Evolutionary conservation across 2,797 vertebrate species (phyloP).

Genomic region (Loriculus beryllinus): DNA sequence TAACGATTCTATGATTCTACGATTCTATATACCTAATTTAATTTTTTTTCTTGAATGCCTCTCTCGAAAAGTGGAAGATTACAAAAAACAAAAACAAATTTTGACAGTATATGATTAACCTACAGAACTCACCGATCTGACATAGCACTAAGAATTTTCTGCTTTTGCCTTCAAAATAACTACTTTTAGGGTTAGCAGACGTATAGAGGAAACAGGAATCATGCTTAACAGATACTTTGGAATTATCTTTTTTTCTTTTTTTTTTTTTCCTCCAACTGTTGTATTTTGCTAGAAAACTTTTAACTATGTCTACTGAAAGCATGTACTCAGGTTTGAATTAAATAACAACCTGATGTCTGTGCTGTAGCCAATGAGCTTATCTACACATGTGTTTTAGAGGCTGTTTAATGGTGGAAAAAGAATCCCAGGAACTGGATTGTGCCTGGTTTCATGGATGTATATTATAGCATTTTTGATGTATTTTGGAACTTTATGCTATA

Average conservation of each 20-base stretch:
- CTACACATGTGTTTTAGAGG: neutral
- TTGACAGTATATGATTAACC: neutral
- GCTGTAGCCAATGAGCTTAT: neutral
- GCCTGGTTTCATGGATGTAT: neutral
- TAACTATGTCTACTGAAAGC: neutral
- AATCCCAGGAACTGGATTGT: neutral
- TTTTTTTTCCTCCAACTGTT: neutral
- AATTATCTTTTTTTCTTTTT: neutral
- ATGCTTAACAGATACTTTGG: neutral
- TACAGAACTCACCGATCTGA: neutral
- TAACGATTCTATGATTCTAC: too few species aligned
- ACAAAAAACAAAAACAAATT: neutral
- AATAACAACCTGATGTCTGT: neutral
- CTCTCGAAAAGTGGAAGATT: neutral
- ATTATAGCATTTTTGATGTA: neutral
- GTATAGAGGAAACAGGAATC: neutral
- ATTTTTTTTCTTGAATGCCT: neutral
- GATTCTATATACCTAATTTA: neutral
- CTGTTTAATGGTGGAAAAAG: neutral
- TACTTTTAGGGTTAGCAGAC: too few species aligned
- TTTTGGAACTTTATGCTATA: neutral
- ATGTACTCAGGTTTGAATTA: neutral
- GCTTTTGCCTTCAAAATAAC: neutral
- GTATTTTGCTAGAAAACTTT: neutral
- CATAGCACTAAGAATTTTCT: neutral